Evolutionary conservation across 2,797 vertebrate species (phyloP).

Genomic region (Chaunax sp.): DNA sequence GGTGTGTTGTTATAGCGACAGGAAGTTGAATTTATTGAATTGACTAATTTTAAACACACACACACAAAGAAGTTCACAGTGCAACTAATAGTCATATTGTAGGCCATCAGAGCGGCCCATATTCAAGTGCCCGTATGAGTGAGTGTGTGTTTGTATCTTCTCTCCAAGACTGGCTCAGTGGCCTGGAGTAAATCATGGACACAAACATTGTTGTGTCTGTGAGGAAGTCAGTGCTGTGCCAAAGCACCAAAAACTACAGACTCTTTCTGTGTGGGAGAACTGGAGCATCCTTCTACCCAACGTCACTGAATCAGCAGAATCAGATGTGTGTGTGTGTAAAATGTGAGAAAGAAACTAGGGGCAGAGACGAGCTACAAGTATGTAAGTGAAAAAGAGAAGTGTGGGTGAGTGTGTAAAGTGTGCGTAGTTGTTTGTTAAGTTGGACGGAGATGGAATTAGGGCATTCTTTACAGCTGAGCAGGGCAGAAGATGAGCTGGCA

Average conservation of each 20-base stretch:
- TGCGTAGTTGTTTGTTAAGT: slow-evolving; percentile 44
- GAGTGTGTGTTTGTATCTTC: slow-evolving; percentile 32
- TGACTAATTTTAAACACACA: no score
- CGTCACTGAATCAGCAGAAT: slow-evolving; percentile 58
- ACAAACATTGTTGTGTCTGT: slow-evolving; percentile 61
- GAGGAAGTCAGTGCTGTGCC: slow-evolving; percentile 43
- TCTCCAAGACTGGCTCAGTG: slow-evolving; percentile 33
- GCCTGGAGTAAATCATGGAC: slow-evolving; percentile 38
- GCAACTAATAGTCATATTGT: no score
- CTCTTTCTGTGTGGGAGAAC: slow-evolving; percentile 64
- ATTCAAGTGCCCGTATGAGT: slow-evolving; percentile 18
- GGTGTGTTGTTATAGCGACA: no score
- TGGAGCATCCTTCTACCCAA: slow-evolving; percentile 57
- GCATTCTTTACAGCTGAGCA: slow-evolving; percentile 77
- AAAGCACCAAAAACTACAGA: slow-evolving; percentile 52
- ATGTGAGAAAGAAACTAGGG: slow-evolving; percentile 39
- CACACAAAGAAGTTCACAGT: no score
- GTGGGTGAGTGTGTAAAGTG: slow-evolving; percentile 6
- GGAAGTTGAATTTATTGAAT: no score
- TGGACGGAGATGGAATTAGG: slow-evolving; percentile 66
- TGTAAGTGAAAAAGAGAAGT: slow-evolving; percentile 28
- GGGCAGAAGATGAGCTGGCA: slow-evolving; percentile 70
- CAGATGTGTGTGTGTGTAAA: slow-evolving; percentile 29
- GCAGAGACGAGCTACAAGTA: slow-evolving; percentile 1
- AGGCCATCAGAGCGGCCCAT: not conserved